phyloP scores from a whole-genome alignment of 2,797 vertebrate species.

The Pelobates cultripes region DNA sequence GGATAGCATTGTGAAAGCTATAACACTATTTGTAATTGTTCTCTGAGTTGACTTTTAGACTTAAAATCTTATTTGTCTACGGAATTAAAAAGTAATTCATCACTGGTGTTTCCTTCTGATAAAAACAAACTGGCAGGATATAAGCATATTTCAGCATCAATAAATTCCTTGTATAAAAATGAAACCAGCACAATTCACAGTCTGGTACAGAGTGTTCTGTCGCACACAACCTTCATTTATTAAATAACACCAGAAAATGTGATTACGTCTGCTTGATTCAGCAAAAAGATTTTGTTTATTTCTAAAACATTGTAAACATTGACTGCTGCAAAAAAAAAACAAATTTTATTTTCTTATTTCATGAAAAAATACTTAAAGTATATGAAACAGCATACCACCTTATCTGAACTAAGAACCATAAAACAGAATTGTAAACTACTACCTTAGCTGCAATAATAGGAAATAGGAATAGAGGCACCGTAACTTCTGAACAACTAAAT shows the following conservation, averaged over 20 bases:
- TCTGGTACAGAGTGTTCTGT: slow-evolving; percentile 49
- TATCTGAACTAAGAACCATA: slow-evolving; percentile 55
- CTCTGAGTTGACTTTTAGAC: slow-evolving; percentile 16
- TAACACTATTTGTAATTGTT: neutral
- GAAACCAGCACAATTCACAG: slow-evolving; percentile 43
- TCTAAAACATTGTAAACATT: slow-evolving; percentile 35
- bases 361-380: slow-evolving; percentile 56
- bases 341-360: slow-evolving; percentile 40
- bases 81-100: slow-evolving; percentile 59
- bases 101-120: slow-evolving; percentile 54
- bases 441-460: slow-evolving; percentile 34
- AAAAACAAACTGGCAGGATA: slow-evolving; percentile 49
- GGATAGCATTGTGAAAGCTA: neutral
- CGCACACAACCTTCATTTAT: slow-evolving; percentile 52
- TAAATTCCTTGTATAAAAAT: slow-evolving; percentile 41
- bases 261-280: slow-evolving; percentile 57
- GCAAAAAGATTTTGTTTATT: slow-evolving; percentile 33
- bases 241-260: slow-evolving; percentile 45
- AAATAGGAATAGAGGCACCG: neutral
- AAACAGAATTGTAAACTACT: slow-evolving; percentile 51
- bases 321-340: slow-evolving; percentile 11
- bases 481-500: too few relatives aligned
- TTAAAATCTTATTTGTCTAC: slow-evolving; percentile 58
- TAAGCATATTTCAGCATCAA: slow-evolving; percentile 3
- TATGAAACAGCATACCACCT: slow-evolving; percentile 45